phyloP scores from a whole-genome alignment of 2,797 vertebrate genomes.

The Hypotaenidia okinawae region DNA sequence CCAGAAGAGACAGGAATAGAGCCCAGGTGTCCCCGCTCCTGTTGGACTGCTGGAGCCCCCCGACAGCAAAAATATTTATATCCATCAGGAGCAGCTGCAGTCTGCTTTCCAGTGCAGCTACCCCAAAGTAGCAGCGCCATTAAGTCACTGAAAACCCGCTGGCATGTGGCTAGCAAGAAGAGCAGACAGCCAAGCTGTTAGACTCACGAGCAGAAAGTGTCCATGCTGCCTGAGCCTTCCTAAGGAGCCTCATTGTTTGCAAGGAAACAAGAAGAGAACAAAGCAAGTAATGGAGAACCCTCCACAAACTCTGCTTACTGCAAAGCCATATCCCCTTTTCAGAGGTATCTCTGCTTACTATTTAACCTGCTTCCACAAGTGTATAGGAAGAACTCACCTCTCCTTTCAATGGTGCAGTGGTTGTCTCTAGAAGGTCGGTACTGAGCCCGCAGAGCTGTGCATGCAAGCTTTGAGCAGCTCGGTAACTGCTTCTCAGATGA shows the following conservation, averaged over 20 bases:
- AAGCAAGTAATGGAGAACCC: neutral
- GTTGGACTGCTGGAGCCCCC: neutral
- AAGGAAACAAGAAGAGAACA: neutral
- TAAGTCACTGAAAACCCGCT: neutral
- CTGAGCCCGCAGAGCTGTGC: neutral
- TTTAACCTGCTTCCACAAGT: neutral
- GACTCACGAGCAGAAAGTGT: neutral
- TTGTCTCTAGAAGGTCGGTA: neutral
- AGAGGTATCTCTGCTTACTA: neutral
- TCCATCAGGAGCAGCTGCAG: slow-evolving; percentile 57
- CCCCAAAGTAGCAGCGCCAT: slow-evolving; percentile 2
- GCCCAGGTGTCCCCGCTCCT: neutral
- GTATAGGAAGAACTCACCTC: neutral
- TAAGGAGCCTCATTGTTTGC: neutral
- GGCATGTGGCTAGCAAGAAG: neutral
- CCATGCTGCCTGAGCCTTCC: neutral
- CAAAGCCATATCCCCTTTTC: neutral
- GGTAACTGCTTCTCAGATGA: neutral
- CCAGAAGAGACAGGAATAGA: slow-evolving; percentile 35
- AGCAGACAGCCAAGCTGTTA: neutral
- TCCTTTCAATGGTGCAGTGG: neutral
- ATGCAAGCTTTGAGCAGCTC: neutral
- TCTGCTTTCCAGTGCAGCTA: slow-evolving; percentile 28
- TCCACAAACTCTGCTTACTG: neutral
- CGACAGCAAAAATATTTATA: slow-evolving; percentile 36